These are phyloP conservation scores for Mormoops blainvillei DNA, from an alignment of 2,113 vertebrate species.

Conservation along the genomic window DNA sequence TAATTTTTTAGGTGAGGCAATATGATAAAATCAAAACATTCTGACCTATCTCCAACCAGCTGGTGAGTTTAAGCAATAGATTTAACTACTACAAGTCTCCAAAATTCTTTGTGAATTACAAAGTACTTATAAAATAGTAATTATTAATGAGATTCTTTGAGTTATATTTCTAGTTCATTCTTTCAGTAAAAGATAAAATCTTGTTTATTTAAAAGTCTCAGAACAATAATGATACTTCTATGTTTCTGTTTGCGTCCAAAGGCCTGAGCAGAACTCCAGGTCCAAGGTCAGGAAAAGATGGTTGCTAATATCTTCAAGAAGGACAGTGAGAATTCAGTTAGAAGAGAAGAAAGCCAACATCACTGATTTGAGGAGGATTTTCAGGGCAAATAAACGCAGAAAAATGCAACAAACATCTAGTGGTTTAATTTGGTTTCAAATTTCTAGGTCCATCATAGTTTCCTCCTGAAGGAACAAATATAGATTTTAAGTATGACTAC, in stretches of 20 bases:
- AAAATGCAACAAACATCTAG: too few species aligned
- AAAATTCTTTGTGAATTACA: neutral
- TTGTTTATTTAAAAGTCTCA: neutral
- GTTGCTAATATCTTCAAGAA: neutral
- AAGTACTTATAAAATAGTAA: neutral
- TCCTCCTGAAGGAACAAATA: too few species aligned
- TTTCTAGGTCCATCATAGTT: too few species aligned
- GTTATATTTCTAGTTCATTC: neutral
- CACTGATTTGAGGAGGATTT: neutral
- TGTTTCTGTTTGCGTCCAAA: too few species aligned
- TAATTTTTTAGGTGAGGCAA: neutral
- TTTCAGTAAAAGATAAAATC: neutral
- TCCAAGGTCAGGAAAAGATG: too few species aligned
- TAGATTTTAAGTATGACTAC: too few species aligned
- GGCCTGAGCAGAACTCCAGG: too few species aligned
- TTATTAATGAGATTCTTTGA: neutral
- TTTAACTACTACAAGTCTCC: neutral
- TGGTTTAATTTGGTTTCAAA: too few species aligned
- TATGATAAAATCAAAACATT: neutral
- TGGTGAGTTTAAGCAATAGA: neutral
- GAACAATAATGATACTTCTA: too few species aligned
- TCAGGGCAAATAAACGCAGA: neutral
- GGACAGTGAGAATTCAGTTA: neutral
- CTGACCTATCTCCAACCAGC: neutral
- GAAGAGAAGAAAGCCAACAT: neutral